Evolutionary conservation across 2,888 invertebrate genomes (phyloP).

Genomic region (Eumerus sabulonum): DNA sequence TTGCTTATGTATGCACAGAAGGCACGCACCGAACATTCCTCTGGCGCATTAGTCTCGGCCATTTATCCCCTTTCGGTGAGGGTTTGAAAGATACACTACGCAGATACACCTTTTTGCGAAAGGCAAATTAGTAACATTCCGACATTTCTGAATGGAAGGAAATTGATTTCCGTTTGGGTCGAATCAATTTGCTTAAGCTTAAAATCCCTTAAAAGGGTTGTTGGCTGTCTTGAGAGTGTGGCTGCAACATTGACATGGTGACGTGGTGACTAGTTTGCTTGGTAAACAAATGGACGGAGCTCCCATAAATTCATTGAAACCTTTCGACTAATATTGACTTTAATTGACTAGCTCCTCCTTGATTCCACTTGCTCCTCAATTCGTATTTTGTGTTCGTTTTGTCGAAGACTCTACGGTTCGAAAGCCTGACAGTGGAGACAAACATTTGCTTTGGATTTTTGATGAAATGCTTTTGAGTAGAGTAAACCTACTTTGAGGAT

Average conservation of each 20-base stretch:
- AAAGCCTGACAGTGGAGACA: conserved; percentile 21
- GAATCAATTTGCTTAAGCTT: conserved; percentile 61
- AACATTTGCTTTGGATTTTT: conserved; percentile 27
- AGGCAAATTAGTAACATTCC: conserved; percentile 41
- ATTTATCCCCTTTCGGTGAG: background rate
- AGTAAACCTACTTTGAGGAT: conserved; percentile 1
- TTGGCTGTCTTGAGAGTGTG: conserved; percentile 16
- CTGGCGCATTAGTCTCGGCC: too few relatives aligned
- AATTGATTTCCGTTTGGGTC: conserved; percentile 60
- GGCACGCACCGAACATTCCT: conserved; percentile 7
- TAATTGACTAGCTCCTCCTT: conserved; percentile 41
- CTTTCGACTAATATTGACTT: conserved; percentile 53
- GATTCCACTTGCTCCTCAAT: too few relatives aligned
- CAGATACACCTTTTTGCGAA: conserved; percentile 9
- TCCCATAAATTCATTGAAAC: conserved; percentile 29
- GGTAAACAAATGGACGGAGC: conserved; percentile 43
- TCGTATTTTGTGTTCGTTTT: too few relatives aligned
- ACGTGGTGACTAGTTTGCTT: conserved; percentile 55
- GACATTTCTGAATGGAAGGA: conserved; percentile 35
- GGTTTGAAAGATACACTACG: too few relatives aligned
- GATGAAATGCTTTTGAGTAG: background rate
- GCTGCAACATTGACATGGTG: conserved; percentile 27
- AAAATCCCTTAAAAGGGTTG: conserved; percentile 58
- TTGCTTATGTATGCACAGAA: conserved; percentile 10
- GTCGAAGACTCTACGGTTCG: too few relatives aligned